phyloP scores from a whole-genome alignment of 2,888 invertebrate genomes.

The Himalopsyche anomala region DNA sequence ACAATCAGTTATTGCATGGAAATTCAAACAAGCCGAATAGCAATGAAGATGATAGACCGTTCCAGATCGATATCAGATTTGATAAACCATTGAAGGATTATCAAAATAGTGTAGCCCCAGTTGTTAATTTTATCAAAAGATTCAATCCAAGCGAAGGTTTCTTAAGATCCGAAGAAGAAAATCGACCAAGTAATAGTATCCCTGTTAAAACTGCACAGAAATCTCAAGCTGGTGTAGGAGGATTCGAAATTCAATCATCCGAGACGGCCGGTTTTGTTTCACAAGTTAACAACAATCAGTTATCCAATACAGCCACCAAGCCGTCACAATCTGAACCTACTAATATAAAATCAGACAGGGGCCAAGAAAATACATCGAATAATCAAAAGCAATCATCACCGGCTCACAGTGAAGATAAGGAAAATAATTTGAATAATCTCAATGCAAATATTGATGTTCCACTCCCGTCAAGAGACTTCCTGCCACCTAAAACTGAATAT shows the following conservation, averaged over 20 bases:
- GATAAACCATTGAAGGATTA: constrained; percentile 67
- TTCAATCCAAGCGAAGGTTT: constrained; percentile 74
- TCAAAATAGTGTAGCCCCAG: constrained; percentile 68
- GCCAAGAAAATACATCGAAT: constrained; percentile 11
- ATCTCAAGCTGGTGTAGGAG: neutral
- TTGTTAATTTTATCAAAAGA: constrained; percentile 74
- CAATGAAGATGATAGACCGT: constrained; percentile 67
- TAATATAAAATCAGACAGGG: constrained; percentile 13
- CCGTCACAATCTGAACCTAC: neutral
- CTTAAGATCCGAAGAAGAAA: constrained; percentile 33
- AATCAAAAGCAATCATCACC: constrained; percentile 36
- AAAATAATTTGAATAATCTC: constrained; percentile 41
- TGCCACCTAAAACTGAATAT: constrained; percentile 77
- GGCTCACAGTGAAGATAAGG: neutral
- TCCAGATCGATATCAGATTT: constrained; percentile 70
- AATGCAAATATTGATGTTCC: constrained; percentile 60
- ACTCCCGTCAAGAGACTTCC: constrained; percentile 70
- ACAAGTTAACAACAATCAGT: constrained; percentile 53
- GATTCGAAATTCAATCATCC: constrained; percentile 63
- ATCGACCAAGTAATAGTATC: constrained; percentile 31
- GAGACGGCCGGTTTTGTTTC: constrained; percentile 61
- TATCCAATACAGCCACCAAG: constrained; percentile 52
- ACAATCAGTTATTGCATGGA: constrained; percentile 60
- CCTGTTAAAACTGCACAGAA: constrained; percentile 41
- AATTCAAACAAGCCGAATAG: neutral